Evolutionary conservation across 2,797 vertebrate genomes (phyloP), one percentile per base, ranked within the genome.

Genomic region (Artibeus lituratus): DNA sequence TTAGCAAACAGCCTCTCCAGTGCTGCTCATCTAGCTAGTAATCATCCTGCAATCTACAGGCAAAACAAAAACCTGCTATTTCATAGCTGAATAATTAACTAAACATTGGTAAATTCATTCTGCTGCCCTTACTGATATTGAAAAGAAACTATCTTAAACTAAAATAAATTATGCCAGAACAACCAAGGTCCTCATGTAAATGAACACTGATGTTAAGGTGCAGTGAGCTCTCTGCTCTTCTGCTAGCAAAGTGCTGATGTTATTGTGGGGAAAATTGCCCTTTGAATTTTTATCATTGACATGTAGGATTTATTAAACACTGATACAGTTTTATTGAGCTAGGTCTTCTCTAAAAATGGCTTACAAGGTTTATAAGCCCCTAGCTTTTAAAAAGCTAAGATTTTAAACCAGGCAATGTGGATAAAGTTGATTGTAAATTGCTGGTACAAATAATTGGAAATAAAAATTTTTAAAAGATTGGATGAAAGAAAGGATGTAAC

Each of bases 341-440:
- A 91, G 74, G 35, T 92, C 81, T 87, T 95, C 69, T 83, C 62
- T 18, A 77, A 89, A 83, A 26, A 91, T 85, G 59, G 93, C 94
- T 96, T 97, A 96, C 32, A 92, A 86, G 59, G 92, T 94, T 96
- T 97, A 96, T 22, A 92, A 86, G 89, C 49, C 26, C 24, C 97
- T 82, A 96, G 39, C 39, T 42, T 93, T 97, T 92, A 94, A 91
- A 91, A 70, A 96, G 49, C 39, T 44, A 94, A n/a, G 15, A 44
- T 76, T 92, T 93, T 73, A 88, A 90, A 78, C 21, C 49, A 78
- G 12, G 4, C 49, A 55, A 0, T 88, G 82, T 83, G 94, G 92
- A 94, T 74, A 94, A 51, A 94, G 53, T 94, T 95, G 85, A 88
- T 67, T 82, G 49, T 87, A 95, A 97, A 97, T 88, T 91, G 22